Evolutionary conservation across 2,113 vertebrate species (phyloP).

Genomic region (Kryptolebias marmoratus): DNA sequence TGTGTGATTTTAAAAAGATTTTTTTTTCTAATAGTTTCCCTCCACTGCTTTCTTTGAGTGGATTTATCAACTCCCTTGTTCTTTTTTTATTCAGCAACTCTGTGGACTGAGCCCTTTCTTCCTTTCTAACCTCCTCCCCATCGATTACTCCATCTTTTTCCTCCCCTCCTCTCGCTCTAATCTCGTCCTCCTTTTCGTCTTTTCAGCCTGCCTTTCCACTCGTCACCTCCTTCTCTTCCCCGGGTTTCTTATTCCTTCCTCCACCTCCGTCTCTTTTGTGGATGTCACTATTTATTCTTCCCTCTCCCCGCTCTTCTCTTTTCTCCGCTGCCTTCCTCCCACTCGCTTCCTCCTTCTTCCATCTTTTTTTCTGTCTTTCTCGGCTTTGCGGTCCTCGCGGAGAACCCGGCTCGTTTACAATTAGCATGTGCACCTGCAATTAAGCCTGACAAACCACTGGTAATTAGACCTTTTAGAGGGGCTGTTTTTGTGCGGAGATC

Average conservation of each 20-base stretch:
- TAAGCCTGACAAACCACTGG: conserved; percentile 78
- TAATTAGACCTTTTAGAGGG: conserved; percentile 75
- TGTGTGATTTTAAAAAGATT: conserved; percentile 36
- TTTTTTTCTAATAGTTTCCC: conserved; percentile 29
- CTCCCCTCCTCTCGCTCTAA: conserved; percentile 48
- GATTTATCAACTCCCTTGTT: conserved; percentile 19
- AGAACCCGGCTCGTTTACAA: conserved; percentile 76
- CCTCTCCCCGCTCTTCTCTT: conserved; percentile 61
- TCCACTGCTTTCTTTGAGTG: conserved; percentile 3
- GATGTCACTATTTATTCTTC: conserved; percentile 75
- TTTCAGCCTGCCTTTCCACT: conserved; percentile 38
- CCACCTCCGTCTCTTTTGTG: conserved; percentile 78
- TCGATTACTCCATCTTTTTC: conserved; percentile 18
- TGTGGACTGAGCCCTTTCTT: conserved; percentile 3
- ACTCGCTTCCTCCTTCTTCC: conserved; percentile 62
- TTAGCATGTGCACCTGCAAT: conserved; percentile 80
- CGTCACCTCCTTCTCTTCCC: conserved; percentile 49
- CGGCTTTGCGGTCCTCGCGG: conserved; percentile 51
- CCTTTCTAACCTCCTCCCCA: conserved; percentile 27
- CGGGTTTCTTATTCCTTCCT: conserved; percentile 66
- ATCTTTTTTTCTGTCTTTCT: conserved; percentile 24
- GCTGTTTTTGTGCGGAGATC: conserved; percentile 46
- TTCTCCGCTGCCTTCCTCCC: conserved; percentile 65
- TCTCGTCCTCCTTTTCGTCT: conserved; percentile 65
- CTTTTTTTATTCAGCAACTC: conserved; percentile 19